phyloP scores from a whole-genome alignment of 1,140 invertebrate species.

The Parasteatoda tepidariorum region DNA sequence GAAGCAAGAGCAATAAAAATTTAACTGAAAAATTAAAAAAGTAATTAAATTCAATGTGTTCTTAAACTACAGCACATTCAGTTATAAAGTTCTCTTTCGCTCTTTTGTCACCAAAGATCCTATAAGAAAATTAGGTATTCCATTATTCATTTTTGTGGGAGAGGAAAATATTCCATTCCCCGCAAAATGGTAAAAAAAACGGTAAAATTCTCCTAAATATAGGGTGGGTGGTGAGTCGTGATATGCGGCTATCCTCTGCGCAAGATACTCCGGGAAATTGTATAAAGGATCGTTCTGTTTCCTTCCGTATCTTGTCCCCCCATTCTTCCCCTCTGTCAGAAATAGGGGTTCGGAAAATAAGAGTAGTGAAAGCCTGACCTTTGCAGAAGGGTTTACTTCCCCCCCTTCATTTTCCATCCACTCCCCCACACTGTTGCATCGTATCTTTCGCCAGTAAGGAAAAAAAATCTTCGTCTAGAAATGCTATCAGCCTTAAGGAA shows the following conservation, averaged over 20 bases:
- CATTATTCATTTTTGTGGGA: slow-evolving; percentile 22
- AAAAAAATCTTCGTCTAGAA: background rate
- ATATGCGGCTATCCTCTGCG: background rate
- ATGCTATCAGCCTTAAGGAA: too few relatives aligned
- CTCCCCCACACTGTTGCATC: too few relatives aligned
- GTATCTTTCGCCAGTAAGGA: background rate
- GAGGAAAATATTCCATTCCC: background rate
- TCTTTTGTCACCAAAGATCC: background rate
- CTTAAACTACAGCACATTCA: too few relatives aligned
- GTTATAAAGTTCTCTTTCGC: too few relatives aligned
- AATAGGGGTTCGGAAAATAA: too few relatives aligned
- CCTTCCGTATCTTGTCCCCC: slow-evolving; percentile 9
- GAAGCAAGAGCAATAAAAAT: too few relatives aligned
- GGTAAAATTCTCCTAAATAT: slow-evolving; percentile 6
- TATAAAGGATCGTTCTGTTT: slow-evolving; percentile 26
- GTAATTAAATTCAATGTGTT: too few relatives aligned
- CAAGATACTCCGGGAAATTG: slow-evolving; percentile 20
- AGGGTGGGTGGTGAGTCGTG: slow-evolving; percentile 18
- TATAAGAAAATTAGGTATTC: background rate
- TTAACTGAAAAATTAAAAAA: too few relatives aligned
- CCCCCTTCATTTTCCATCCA: background rate
- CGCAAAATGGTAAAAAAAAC: too few relatives aligned
- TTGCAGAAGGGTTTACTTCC: too few relatives aligned
- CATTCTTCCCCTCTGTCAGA: too few relatives aligned
- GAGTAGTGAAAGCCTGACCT: too few relatives aligned